Base-by-base conservation (phyloP, 2,797 vertebrate genomes). In the Lutjanus argentimaculatus region DNA sequence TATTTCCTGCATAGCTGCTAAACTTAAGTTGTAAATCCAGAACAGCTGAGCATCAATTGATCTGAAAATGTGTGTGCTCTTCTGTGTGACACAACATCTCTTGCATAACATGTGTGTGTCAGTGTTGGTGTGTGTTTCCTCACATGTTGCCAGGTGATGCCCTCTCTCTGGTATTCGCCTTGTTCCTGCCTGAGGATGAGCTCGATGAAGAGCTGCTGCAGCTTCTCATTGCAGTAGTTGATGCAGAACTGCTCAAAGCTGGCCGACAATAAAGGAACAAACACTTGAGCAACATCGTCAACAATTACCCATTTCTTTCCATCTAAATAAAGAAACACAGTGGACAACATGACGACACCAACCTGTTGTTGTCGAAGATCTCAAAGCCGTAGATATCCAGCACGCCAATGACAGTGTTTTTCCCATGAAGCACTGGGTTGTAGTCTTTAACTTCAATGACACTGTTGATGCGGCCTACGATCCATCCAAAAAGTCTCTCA, bases 141-240 rank as follows among this genome's bases (percentile, higher is more conserved):
- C 90, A 98, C 97, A 0, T 93, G 96, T 75, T 97, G 96, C 98
- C 98, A 98, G 77, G 95, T 76, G 83, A 99, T 97, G 65, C 97
- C 97, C 80, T 98, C 98, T 0, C 97, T 94, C 75, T 97, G 88
- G 51, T 99, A 98, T 63, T 99, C 98, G 0, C 93, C 96, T 63
- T 99, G 98, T 40, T 98, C 97, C 91, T 98, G 97, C 9, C 93
- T 91, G 42, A 99, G 96, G 91, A 99, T 97, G 57, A 99, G 96
- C 89, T 99, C 97, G 6, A 99, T 99, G 95, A 99, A 99, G n/a
- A 99, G 97, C 91, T 99, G 98, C 93, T 99, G 98, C 72, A 99
- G 93, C 87, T 99, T 99, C 91, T 99, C 98, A 0, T 99, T 99
- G 89, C 98, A 99, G 77, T 99, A 99, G 93, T 99, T 99, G 89